Evolutionary conservation across 2,113 vertebrate species (phyloP).

Genomic region (Misgurnus anguillicaudatus): DNA sequence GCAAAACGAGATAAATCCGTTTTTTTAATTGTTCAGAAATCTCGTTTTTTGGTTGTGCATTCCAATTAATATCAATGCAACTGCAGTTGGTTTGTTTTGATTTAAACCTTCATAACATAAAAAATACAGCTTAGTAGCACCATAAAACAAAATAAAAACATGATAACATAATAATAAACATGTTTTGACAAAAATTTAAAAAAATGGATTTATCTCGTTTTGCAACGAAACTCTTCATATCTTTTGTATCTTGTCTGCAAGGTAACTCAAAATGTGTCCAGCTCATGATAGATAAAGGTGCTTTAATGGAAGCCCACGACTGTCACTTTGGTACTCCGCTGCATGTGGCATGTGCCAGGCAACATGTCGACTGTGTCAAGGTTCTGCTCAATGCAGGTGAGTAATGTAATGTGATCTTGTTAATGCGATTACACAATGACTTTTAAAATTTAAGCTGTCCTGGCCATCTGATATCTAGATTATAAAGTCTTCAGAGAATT

Average conservation of each 20-base stretch:
- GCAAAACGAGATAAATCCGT: too few species aligned
- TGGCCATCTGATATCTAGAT: neutral
- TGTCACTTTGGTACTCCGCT: constrained; percentile 92
- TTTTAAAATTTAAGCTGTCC: neutral
- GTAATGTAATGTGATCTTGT: constrained; percentile 4
- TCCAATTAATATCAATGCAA: too few species aligned
- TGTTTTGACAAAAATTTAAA: too few species aligned
- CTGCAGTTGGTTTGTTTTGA: too few species aligned
- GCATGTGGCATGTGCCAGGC: constrained; percentile 87
- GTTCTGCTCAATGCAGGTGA: constrained; percentile 86
- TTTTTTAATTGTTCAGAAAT: too few species aligned
- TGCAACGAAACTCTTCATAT: too few species aligned
- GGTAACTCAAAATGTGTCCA: constrained; percentile 87
- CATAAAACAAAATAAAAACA: too few species aligned
- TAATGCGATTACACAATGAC: neutral
- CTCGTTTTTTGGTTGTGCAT: too few species aligned
- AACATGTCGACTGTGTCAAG: constrained; percentile 86
- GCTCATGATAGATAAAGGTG: constrained; percentile 85
- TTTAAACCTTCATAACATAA: too few species aligned
- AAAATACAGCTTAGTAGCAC: too few species aligned
- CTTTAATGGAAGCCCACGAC: constrained; percentile 89
- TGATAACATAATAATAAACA: too few species aligned
- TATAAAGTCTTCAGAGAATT: neutral
- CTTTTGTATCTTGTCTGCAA: constrained; percentile 62
- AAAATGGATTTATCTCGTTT: too few species aligned